A percentile compares a stretch with the other conserved stretches of the same genome.
Evolutionary conservation across 2,797 vertebrate genomes (phyloP).

Genomic region (Gadopsis marmoratus): DNA sequence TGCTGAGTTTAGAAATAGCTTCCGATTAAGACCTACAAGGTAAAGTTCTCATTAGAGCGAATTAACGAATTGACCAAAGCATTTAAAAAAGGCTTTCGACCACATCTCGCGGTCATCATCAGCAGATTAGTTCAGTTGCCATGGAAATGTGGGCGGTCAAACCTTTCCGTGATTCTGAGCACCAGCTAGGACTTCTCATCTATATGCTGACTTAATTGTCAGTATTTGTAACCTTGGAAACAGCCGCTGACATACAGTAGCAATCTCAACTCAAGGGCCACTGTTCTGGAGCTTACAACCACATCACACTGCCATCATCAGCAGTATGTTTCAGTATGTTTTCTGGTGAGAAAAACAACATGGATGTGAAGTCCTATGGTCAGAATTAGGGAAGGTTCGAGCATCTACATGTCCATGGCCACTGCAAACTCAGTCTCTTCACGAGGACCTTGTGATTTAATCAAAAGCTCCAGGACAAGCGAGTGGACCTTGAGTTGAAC

Average conservation of each 20-base stretch:
- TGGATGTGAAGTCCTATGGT: neutral
- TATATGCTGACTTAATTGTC: no score
- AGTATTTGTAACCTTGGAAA: neutral
- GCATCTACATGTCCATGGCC: no score
- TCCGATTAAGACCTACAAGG: slow-evolving; percentile 43
- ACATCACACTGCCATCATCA: neutral
- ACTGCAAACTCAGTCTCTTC: no score
- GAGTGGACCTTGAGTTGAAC: neutral
- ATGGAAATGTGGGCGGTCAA: neutral
- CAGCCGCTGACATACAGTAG: no score
- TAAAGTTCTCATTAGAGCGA: slow-evolving; percentile 12
- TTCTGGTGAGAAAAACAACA: neutral
- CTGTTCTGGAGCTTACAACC: neutral
- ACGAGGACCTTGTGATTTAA: neutral
- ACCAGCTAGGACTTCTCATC: neutral
- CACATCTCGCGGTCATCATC: neutral
- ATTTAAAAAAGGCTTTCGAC: neutral
- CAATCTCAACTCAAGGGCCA: neutral
- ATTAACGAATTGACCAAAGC: neutral
- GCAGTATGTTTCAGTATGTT: neutral
- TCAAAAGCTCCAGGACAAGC: neutral
- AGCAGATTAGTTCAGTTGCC: neutral
- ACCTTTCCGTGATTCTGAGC: neutral
- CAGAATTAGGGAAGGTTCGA: no score
- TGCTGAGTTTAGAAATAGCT: neutral